Base-by-base conservation (phyloP, 2,888 invertebrate species). In the Ommatoiulus sabulosus region DNA sequence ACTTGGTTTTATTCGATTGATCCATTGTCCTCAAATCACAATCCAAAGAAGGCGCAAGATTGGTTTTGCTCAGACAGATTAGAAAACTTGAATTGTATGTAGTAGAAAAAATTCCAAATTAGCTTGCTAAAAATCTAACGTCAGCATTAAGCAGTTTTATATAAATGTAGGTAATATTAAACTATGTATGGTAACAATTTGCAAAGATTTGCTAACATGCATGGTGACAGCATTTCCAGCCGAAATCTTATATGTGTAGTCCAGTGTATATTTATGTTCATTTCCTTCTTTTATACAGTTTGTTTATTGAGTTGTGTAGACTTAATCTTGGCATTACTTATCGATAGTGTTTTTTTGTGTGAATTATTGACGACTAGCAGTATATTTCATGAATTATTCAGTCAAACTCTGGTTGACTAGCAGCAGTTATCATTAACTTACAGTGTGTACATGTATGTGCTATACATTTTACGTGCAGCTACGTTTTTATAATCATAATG, bases 401-500 rank as follows among this genome's bases (percentile, higher is more conserved):
- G 6, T 63, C n/a, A 63, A n/a, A n/a, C n/a, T 6, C 17, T 57
- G 4, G 4, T 0, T 63, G 63, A n/a, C 52, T 12, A 52, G 17
- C 10, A 3, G 52, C 52, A 15, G n/a, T n/a, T 63, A 63, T 63
- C 63, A 17, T 17, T n/a, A n/a, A n/a, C n/a, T n/a, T n/a, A n/a
- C n/a, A n/a, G n/a, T n/a, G n/a, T 63, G 63, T 63, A n/a, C n/a
- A 63, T 17, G n/a, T n/a, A 63, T 63, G 63, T 17, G 17, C 17
- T 63, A n/a, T 63, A 63, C 5, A 63, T 63, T 63, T 63, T 63
- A 6, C 17, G 63, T 17, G 63, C 63, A 63, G 63, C 63, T 63
- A 63, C 63, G 46, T 63, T 63, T 63, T 63, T 63, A 63, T 63
- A n/a, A 63, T 63, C 15, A 63, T 63, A n/a, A 63, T 80, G 35